These are phyloP conservation scores for Pyxicephalus adspersus DNA, from an alignment of 2,113 vertebrate genomes.

Conservation along the genomic window DNA sequence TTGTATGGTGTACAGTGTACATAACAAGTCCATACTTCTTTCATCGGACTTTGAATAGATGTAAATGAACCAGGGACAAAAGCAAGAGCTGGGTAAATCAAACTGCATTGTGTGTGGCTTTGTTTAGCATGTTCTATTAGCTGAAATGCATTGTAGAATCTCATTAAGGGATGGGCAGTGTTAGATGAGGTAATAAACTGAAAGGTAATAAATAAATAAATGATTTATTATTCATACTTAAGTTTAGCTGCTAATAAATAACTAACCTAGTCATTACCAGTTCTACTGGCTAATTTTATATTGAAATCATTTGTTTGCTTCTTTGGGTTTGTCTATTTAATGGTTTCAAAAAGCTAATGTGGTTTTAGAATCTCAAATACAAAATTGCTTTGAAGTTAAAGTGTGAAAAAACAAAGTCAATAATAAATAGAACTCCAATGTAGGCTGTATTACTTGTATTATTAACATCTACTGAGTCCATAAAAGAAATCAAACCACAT, in stretches of 20 bases:
- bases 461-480: background rate
- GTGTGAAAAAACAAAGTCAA: background rate
- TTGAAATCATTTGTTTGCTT: conserved; percentile 10
- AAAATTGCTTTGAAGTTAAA: conserved; percentile 33
- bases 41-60: no score
- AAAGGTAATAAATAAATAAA: background rate
- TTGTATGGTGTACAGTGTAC: no score
- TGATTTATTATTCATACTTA: background rate
- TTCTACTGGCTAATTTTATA: background rate
- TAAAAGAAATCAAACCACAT: background rate
- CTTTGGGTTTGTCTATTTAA: conserved; percentile 8
- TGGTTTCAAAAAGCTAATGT: conserved; percentile 24
- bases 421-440: background rate
- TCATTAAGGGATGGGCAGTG: no score
- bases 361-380: conserved; percentile 9
- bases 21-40: no score
- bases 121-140: no score
- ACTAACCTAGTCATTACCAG: background rate
- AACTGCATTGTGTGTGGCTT: no score
- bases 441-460: background rate
- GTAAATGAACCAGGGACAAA: no score
- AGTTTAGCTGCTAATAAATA: background rate
- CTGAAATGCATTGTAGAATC: no score
- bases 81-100: no score
- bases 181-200: background rate